phyloP scores from a whole-genome alignment of 2,797 vertebrate species.

The Kryptolebias ocellatus region DNA sequence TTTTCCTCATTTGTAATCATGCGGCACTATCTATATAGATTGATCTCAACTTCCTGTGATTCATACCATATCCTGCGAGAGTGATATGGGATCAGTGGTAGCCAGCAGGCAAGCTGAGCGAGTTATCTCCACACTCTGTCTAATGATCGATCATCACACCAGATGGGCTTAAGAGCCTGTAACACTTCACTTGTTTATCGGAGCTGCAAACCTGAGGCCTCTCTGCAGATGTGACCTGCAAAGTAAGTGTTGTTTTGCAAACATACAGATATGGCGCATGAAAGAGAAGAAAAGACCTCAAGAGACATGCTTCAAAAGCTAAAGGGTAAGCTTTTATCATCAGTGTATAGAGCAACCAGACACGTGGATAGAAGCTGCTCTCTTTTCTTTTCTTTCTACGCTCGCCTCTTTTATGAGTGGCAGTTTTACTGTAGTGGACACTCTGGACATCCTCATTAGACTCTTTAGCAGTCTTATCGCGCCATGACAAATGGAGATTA shows the following conservation, averaged over 20 bases:
- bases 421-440: slow-evolving; percentile 51
- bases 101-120: slow-evolving; percentile 73
- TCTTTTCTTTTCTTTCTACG: slow-evolving; percentile 16
- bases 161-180: slow-evolving; percentile 74
- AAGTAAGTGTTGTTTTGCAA: slow-evolving; percentile 55
- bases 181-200: slow-evolving; percentile 75
- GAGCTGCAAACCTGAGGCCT: slow-evolving; percentile 56
- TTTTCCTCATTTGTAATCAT: slow-evolving; percentile 73
- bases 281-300: slow-evolving; percentile 1
- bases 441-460: slow-evolving; percentile 49
- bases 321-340: slow-evolving; percentile 15
- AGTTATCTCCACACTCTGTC: slow-evolving; percentile 77
- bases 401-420: slow-evolving; percentile 46
- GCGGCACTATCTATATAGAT: slow-evolving; percentile 80
- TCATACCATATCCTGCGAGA: slow-evolving; percentile 78
- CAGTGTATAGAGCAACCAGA: slow-evolving; percentile 11
- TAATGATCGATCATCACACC: slow-evolving; percentile 80
- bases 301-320: slow-evolving; percentile 4
- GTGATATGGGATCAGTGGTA: slow-evolving; percentile 76
- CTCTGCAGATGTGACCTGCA: slow-evolving; percentile 56
- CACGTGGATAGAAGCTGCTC: slow-evolving; percentile 14
- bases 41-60: slow-evolving; percentile 83
- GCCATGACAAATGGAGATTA: slow-evolving; percentile 61
- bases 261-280: slow-evolving; percentile 20
- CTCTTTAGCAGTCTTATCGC: slow-evolving; percentile 74